Percentiles rank a stretch among this genome's conserved stretches.
Evolutionary conservation across 2,797 vertebrate genomes (phyloP).

Genomic region (Fistularia commersonii): DNA sequence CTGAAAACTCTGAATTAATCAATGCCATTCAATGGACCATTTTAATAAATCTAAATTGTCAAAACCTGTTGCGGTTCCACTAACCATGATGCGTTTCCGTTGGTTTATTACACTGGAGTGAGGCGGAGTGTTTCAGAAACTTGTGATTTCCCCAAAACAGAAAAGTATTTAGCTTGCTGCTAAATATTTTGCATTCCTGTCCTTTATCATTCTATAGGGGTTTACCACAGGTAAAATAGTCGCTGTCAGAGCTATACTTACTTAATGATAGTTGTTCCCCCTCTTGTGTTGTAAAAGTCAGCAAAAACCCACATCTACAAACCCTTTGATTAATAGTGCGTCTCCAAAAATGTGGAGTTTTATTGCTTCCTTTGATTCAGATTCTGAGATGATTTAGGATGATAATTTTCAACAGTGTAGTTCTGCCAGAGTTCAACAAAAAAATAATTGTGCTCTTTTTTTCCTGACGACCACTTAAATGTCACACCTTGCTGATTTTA

Average conservation of each 20-base stretch:
- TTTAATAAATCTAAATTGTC: background rate
- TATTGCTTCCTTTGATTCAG: slow-evolving; percentile 41
- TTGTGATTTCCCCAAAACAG: too few species aligned
- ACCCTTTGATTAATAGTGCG: slow-evolving; percentile 32
- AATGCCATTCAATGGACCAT: background rate
- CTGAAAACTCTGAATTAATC: slow-evolving; percentile 28
- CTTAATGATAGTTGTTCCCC: slow-evolving; percentile 57
- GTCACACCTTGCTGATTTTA: background rate
- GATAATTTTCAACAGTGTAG: slow-evolving; percentile 26
- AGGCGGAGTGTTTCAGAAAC: too few species aligned
- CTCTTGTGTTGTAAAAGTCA: slow-evolving; percentile 34
- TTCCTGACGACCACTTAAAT: slow-evolving; percentile 6
- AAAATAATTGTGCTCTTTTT: background rate
- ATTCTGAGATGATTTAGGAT: slow-evolving; percentile 25
- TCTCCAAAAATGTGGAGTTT: slow-evolving; percentile 23
- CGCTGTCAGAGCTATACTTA: slow-evolving; percentile 53
- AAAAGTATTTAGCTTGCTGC: too few species aligned
- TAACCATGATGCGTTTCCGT: too few species aligned
- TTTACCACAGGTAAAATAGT: slow-evolving; percentile 42
- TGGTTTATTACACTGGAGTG: too few species aligned
- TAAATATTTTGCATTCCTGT: too few species aligned
- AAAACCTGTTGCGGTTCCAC: background rate
- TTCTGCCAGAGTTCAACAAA: background rate
- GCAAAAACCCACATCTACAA: slow-evolving; percentile 13
- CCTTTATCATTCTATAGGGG: background rate